Evolutionary conservation across 2,888 invertebrate species (phyloP), one percentile per base, ranked within the genome.

Genomic region (Steinernema scapterisci): DNA sequence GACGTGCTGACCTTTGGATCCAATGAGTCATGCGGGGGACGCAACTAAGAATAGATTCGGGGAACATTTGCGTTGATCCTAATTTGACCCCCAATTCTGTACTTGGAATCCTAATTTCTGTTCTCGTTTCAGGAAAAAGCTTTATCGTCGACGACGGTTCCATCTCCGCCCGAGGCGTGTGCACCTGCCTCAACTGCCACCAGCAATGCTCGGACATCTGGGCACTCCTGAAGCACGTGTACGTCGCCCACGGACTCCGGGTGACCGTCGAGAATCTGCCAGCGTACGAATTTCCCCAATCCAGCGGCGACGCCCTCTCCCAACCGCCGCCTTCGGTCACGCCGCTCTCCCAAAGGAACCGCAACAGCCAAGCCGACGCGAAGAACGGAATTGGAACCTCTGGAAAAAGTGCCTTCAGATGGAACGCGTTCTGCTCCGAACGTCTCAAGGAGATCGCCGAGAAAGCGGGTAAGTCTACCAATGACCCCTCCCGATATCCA

Each of bases 161-260:
- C 31, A 31, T 27, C 27, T 63, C 63, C 27, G 63, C 63, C 31
- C 63, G 38, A 31, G 63, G 63, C 31, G 38, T 38, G n/a, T 74
- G 84, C 48, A 86, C 86, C 16, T 86, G 86, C 74, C 82, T 81
- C 73, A 73, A 81, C 44, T 87, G 87, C 79, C 84, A 85, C 75
- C 80, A 81, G 52, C 77, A 82, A 46, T 85, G 83, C 77, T 70
- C 74, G 23, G 84, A 87, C 74, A 80, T 86, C 23, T 87, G 86
- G 86, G 78, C 79, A 5, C 81, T 86, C 23, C 78, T 86, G 52
- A 82, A 85, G 73, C 86, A 87, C 79, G 83, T 80, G 54, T 83
- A 82, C 76, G 75, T 77, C 21, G 77, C 80, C 13, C 86, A 86
- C 71, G 86, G 84, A 3, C 78, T 87, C 16, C 75, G 86, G 51